Evolutionary conservation across 2,113 vertebrate genomes (phyloP), one percentile per base, ranked within the genome.

Genomic region (Myotis lucifugus): DNA sequence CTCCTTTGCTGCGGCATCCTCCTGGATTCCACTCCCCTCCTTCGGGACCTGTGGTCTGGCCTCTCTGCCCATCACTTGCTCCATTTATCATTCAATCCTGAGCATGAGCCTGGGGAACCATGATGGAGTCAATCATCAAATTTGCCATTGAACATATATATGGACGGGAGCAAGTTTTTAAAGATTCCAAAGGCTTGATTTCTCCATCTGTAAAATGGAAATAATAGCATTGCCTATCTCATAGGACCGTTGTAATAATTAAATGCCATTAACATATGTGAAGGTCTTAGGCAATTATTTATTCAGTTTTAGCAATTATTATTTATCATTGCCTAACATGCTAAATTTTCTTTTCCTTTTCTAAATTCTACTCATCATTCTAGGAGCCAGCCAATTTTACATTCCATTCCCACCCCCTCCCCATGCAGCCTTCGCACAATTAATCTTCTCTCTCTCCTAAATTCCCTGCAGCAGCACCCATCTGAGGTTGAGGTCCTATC

Each of bases 291-390:
- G 27, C 61, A 66, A 92, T 56, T 67, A n/a, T 23, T 59, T 61
- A 4, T 46, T 90, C 23, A 19, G 17, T 67, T 87, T 94, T 54
- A 84, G 10, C 18, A 66, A 29, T 87, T 86, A 66, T n/a, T 87
- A 72, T 64, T 85, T 73, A 27, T 88, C 50, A 56, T n/a, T 72
- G 69, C 54, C 14, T 37, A 87, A 77, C 9, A 92, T 77, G 79
- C 81, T 72, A 72, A 90, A 46, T 69, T 87, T 79, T 23, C 21
- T 78, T 81, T 84, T 87, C n/a, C 27, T 90, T 88, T 88, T 79
- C n/a, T 74, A 85, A 54, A 74, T 54, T 79, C n/a, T 79, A 54
- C 52, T 56, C 23, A 72, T 46, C 18, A 86, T 94, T 52, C 67
- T 79, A 73, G 69, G 40, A 85, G 23, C 25, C 48, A 79, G 48